Percentiles rank a stretch among this genome's conserved stretches.
phyloP scores from a whole-genome alignment of 2,888 invertebrate species.

The Myopa testacea region DNA sequence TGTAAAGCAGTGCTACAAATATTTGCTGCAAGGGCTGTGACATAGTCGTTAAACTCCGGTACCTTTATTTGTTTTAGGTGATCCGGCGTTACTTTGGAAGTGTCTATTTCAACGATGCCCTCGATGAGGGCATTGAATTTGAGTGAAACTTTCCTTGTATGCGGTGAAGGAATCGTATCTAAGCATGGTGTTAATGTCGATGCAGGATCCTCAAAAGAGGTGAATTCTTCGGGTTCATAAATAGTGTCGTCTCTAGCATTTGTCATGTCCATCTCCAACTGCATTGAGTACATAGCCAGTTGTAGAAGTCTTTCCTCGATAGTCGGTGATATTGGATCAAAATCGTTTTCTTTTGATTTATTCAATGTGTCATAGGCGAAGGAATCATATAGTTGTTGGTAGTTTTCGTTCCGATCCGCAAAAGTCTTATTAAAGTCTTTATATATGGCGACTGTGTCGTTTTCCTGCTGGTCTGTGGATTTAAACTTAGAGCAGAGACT shows the following conservation, averaged over 20 bases:
- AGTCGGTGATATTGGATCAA: conserved; percentile 47
- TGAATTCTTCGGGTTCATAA: conserved; percentile 13
- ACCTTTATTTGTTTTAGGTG: conserved; percentile 47
- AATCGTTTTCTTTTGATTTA: conserved; percentile 22
- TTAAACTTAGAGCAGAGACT: no score
- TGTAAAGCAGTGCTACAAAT: conserved; percentile 58
- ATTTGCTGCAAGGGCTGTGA: conserved; percentile 58
- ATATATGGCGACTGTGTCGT: conserved; percentile 8
- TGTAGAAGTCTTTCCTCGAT: conserved; percentile 50
- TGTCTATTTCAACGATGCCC: conserved; percentile 55
- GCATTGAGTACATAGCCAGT: conserved; percentile 58
- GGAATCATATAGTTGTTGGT: conserved; percentile 26
- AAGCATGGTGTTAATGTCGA: conserved; percentile 30
- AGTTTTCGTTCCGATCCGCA: conserved; percentile 39
- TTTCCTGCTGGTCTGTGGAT: neutral
- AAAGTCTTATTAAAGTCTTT: conserved; percentile 32
- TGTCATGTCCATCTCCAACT: conserved; percentile 61
- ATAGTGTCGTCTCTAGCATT: conserved; percentile 47
- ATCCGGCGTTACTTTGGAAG: conserved; percentile 50
- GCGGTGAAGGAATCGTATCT: conserved; percentile 9
- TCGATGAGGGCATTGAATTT: conserved; percentile 57
- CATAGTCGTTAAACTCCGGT: conserved; percentile 56
- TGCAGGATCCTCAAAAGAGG: conserved; percentile 40
- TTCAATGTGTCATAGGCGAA: conserved; percentile 33
- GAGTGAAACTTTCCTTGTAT: conserved; percentile 50